A percentile compares a stretch with the other conserved stretches of the same genome.
Conservation (phyloP, 2,113 vertebrate species). For the Gallinago paraguaiae region DNA sequence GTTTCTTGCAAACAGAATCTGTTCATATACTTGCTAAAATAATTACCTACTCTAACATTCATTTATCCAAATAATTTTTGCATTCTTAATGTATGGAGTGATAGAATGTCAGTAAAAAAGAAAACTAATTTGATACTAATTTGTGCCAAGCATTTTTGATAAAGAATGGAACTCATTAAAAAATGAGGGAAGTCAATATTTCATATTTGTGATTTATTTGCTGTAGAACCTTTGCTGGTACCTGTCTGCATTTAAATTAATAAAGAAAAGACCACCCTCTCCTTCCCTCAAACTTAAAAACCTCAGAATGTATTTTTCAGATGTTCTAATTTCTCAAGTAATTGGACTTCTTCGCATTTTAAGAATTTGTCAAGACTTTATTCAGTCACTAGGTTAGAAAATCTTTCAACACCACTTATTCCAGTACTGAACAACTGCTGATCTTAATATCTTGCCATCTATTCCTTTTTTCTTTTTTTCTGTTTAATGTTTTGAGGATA, state of each 20-base stretch:
- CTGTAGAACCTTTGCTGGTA: not conserved
- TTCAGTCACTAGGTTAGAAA: not conserved
- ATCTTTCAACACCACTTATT: not conserved
- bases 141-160: not conserved
- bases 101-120: not conserved
- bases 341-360: not conserved
- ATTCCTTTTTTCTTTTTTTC: not conserved
- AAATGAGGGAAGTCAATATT: not conserved
- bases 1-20: not conserved
- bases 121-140: not conserved
- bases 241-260: constrained; percentile 1
- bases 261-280: not conserved
- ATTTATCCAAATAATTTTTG: not conserved
- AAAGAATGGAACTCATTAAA: not conserved
- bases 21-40: not conserved
- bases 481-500: not conserved
- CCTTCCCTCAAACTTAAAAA: not conserved
- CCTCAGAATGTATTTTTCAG: not conserved
- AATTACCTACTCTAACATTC: not conserved
- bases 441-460: not conserved
- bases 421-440: not conserved
- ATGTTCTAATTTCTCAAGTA: not conserved
- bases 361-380: not conserved
- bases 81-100: not conserved
- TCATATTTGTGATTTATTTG: constrained; percentile 18